Conservation (phyloP, 30 jellyfish, hydroid and myxozoan genomes). For the Morbakka virulenta region DNA sequence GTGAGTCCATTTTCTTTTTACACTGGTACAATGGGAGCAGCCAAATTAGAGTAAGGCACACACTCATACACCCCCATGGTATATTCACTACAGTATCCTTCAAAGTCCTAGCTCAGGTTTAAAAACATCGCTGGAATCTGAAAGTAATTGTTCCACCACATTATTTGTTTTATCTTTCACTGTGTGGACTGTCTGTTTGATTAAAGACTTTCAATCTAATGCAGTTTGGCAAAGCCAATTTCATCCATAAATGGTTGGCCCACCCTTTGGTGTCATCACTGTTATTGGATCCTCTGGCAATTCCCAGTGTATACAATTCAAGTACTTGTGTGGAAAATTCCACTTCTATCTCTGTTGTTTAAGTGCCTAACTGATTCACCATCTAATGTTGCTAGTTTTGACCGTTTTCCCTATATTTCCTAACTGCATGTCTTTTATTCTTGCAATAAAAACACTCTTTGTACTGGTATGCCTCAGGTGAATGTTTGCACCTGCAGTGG, state of each 20-base stretch:
- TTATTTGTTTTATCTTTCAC: not conserved
- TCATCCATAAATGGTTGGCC: too few relatives aligned
- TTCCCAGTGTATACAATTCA: not conserved
- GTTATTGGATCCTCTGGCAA: not conserved
- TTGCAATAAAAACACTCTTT: not conserved
- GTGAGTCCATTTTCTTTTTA: too few relatives aligned
- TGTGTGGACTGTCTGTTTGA: not conserved
- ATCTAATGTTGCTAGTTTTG: too few relatives aligned
- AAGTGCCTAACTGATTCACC: too few relatives aligned
- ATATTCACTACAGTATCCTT: not conserved
- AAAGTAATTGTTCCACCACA: not conserved
- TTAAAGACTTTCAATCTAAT: not conserved
- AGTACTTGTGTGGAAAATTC: not conserved
- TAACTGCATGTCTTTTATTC: not conserved
- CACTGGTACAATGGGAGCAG: not conserved
- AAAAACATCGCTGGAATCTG: too few relatives aligned
- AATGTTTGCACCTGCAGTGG: not conserved
- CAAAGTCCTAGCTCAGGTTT: too few relatives aligned
- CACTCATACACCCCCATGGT: not conserved
- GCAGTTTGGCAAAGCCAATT: not conserved
- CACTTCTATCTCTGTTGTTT: too few relatives aligned
- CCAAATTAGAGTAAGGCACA: not conserved
- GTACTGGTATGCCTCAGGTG: not conserved
- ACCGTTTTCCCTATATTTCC: not conserved
- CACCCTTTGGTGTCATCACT: not conserved